A percentile compares a stretch with the other conserved stretches of the same genome.
These are phyloP conservation scores for Syritta pipiens DNA, from an alignment of 2,888 invertebrate species.

Conservation along the genomic window DNA sequence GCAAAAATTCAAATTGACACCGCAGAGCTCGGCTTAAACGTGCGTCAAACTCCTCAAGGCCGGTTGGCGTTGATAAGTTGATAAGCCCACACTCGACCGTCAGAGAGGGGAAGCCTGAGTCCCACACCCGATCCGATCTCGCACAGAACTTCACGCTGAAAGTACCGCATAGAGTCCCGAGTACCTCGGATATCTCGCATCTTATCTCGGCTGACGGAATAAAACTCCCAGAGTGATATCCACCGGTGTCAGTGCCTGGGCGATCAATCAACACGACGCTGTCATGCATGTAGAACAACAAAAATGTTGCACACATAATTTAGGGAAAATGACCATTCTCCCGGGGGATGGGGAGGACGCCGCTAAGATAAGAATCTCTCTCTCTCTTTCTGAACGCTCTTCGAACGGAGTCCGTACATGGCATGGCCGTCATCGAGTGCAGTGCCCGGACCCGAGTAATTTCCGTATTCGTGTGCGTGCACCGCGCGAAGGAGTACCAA, in stretches of 20 bases:
- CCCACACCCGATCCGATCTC: slow-evolving; percentile 21
- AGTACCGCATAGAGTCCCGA: neutral
- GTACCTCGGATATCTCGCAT: neutral
- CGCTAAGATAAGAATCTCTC: slow-evolving; percentile 61
- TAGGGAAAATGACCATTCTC: slow-evolving; percentile 66
- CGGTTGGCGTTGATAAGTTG: slow-evolving; percentile 63
- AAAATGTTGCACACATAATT: slow-evolving; percentile 68
- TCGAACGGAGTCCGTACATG: slow-evolving; percentile 57
- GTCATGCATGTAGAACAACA: slow-evolving; percentile 69
- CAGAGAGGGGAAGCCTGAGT: neutral
- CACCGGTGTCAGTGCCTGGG: slow-evolving; percentile 55
- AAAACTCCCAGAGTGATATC: slow-evolving; percentile 43
- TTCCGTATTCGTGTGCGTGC: slow-evolving; percentile 47
- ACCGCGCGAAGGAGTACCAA: slow-evolving; percentile 37
- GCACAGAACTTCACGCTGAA: slow-evolving; percentile 15
- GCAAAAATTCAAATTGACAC: slow-evolving; percentile 60
- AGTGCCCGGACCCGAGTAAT: slow-evolving; percentile 52
- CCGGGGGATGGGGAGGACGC: slow-evolving; percentile 35
- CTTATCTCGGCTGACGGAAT: slow-evolving; percentile 34
- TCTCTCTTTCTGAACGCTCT: too few species aligned
- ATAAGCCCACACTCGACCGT: slow-evolving; percentile 52
- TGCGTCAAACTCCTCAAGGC: slow-evolving; percentile 64
- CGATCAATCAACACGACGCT: slow-evolving; percentile 68
- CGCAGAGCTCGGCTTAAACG: slow-evolving; percentile 25
- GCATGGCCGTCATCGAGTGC: slow-evolving; percentile 46